Conservation (phyloP, 2,113 vertebrate genomes). For the Xiphophorus couchianus region DNA sequence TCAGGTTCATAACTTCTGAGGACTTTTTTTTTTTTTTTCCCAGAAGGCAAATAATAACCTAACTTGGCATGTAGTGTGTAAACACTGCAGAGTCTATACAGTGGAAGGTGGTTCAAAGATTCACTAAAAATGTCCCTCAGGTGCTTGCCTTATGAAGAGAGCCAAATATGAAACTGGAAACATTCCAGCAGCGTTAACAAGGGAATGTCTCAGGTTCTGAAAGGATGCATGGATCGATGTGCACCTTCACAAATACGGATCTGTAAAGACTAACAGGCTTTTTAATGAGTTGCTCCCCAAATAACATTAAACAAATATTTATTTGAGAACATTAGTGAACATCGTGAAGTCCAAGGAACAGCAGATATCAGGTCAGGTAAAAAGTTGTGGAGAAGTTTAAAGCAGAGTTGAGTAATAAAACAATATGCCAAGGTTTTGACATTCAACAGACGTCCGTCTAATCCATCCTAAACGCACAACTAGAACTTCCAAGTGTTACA, state of each 20-base stretch:
- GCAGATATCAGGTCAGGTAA: background rate
- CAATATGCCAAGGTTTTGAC: background rate
- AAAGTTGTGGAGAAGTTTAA: no score
- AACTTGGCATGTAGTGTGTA: constrained; percentile 42
- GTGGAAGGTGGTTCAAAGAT: constrained; percentile 19
- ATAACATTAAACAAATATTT: no score
- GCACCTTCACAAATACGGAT: background rate
- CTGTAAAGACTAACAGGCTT: no score
- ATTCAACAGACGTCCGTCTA: background rate
- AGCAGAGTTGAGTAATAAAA: background rate
- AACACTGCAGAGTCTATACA: constrained; percentile 26
- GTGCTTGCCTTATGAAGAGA: constrained; percentile 17
- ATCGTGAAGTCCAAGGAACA: background rate
- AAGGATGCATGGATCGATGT: background rate
- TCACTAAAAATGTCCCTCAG: constrained; percentile 38
- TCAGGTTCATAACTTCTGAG: constrained; percentile 27
- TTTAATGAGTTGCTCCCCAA: no score
- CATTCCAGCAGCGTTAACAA: constrained; percentile 34
- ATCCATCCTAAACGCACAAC: no score
- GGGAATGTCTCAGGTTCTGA: background rate
- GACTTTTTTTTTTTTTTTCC: constrained; percentile 8
- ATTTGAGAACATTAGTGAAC: background rate
- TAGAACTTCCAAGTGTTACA: no score
- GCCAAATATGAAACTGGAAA: constrained; percentile 36
- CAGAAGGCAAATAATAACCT: constrained; percentile 18